Evolutionary conservation across 2,888 invertebrate genomes (phyloP).

Genomic region (Rhorus exstirpatorius): DNA sequence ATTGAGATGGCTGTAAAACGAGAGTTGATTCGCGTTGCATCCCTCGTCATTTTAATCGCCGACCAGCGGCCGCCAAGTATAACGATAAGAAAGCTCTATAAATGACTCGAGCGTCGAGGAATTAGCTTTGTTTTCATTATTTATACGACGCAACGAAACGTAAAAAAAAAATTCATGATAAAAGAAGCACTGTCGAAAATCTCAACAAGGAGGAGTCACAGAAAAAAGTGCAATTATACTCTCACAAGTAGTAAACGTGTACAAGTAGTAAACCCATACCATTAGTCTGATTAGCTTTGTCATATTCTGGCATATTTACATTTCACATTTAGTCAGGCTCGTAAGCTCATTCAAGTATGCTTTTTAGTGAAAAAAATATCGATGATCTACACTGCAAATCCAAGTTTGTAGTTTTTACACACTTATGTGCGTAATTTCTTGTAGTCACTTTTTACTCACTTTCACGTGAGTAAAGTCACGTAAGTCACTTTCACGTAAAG

Average conservation of each 20-base stretch:
- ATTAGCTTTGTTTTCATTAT: constrained; percentile 51
- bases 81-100: constrained; percentile 61
- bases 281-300: too few relatives aligned
- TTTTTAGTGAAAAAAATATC: too few relatives aligned
- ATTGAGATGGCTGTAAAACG: constrained; percentile 32
- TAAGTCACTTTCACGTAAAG: too few relatives aligned
- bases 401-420: too few relatives aligned
- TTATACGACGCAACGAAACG: neutral
- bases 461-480: too few relatives aligned
- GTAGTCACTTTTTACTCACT: too few relatives aligned
- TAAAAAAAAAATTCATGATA: neutral
- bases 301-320: too few relatives aligned
- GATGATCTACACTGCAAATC: too few relatives aligned
- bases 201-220: neutral
- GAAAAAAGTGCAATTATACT: neutral
- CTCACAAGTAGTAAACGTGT: neutral
- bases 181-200: neutral
- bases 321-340: too few relatives aligned
- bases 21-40: constrained; percentile 51
- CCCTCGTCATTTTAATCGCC: constrained; percentile 56
- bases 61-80: constrained; percentile 22
- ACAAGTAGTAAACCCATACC: too few relatives aligned
- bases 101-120: constrained; percentile 41
- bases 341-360: too few relatives aligned
- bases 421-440: too few relatives aligned